A percentile compares a stretch with the other conserved stretches of the same genome.
Conservation (phyloP, 2,888 invertebrate genomes). For the Rhagonycha fulva region DNA sequence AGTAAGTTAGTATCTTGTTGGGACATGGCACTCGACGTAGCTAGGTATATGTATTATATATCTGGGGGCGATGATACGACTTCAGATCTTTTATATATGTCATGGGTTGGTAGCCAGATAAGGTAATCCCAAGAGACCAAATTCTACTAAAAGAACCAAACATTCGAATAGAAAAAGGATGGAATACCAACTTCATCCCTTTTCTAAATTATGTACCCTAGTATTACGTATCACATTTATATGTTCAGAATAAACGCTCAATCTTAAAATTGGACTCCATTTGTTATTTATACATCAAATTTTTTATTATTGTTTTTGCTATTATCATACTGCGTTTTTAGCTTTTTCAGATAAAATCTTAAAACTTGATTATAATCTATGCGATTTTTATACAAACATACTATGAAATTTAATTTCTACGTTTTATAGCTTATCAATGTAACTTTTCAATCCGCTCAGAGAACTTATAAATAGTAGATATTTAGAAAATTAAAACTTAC, state of each 20-base stretch:
- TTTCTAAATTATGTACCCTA: conserved; percentile 41
- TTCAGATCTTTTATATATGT: conserved; percentile 38
- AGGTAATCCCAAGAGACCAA: conserved; percentile 36
- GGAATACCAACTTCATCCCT: conserved; percentile 33
- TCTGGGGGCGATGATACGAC: conserved; percentile 35
- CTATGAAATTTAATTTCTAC: too few species aligned
- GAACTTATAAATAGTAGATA: background rate
- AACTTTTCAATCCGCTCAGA: background rate
- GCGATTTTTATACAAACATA: background rate
- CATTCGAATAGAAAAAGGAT: conserved; percentile 34
- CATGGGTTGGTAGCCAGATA: conserved; percentile 38
- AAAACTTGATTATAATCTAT: background rate
- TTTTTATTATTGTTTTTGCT: conserved; percentile 29
- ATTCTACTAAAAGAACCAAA: conserved; percentile 34
- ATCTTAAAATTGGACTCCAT: conserved; percentile 38
- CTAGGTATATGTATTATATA: conserved; percentile 33
- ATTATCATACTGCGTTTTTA: background rate
- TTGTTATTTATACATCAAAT: conserved; percentile 39
- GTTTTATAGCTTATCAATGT: background rate
- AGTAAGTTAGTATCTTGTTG: conserved; percentile 30
- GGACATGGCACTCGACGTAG: conserved; percentile 27
- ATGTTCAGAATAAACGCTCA: conserved; percentile 40
- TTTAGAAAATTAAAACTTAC: conserved; percentile 31
- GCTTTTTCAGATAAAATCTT: background rate
- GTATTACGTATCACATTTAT: conserved; percentile 41